Base-by-base conservation (phyloP, 1,140 invertebrate genomes). In the Drosophila teissieri region DNA sequence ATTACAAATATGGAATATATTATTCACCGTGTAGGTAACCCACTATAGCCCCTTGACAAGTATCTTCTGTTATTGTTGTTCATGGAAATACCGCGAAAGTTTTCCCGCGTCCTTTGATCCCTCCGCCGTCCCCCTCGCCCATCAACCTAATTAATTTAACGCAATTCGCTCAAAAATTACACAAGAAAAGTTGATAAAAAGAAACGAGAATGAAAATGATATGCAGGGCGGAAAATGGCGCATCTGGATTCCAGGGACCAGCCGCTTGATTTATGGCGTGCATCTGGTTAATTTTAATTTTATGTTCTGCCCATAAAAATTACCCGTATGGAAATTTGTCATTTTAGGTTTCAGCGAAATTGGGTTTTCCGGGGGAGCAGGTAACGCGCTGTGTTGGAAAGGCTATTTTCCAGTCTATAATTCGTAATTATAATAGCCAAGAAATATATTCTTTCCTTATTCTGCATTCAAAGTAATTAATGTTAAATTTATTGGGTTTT, bases 141-240 rank as follows among this genome's bases (percentile, higher is more conserved):
- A 68, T 24, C 34, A 68, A 70, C 83, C 79, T 83, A 86, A 86
- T 88, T 88, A 86, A 86, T 86, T 83, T 83, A 45, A 58, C 65
- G 65, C 75, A 70, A 74, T 84, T 69, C 58, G 55, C 51, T 61
- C 69, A 63, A 83, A 89, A 79, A 69, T 68, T 22, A 73, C 69
- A 76, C 39, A 78, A 83, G 42, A 56, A 84, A 72, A 60, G 34
- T 60, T 62, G 53, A 69, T 72, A 67, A 88, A 73, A 84, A 17
- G 58, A 62, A 62, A 52, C 15, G 49, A 36, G 49, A 63, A 70
- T 67, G 76, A 74, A 86, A 82, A 79, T 67, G 36, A 70, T 69
- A 46, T 80, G 73, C 69, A 44, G 39, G 31, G 17, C 36, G 24
- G 69, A 52, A 82, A 78, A 86, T 72, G 68, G 63, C 51, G 39